phyloP scores from a whole-genome alignment of 2,113 vertebrate species.

The Penelope pileata region DNA sequence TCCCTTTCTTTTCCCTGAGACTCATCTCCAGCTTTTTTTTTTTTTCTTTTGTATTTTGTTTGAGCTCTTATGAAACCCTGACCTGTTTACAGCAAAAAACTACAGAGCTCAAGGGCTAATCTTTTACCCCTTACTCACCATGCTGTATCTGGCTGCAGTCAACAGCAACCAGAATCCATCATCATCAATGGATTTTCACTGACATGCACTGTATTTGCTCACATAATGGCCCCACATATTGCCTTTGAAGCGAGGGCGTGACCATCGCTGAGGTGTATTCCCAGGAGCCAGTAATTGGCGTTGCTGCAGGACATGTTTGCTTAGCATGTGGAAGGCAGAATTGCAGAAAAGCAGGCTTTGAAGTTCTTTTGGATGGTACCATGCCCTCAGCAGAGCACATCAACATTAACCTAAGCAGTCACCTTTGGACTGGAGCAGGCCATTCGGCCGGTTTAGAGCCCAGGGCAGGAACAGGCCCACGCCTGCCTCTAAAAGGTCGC shows the following conservation, averaged over 20 bases:
- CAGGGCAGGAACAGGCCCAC: background rate
- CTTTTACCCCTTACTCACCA: slow-evolving; percentile 5
- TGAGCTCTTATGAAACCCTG: background rate
- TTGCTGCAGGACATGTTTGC: background rate
- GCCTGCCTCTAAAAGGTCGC: background rate
- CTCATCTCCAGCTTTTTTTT: background rate
- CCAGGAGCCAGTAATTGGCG: background rate
- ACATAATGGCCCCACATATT: slow-evolving; percentile 22
- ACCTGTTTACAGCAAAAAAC: background rate
- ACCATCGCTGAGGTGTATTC: background rate
- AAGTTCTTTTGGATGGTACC: background rate
- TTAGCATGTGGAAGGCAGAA: background rate
- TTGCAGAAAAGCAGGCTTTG: slow-evolving; percentile 10
- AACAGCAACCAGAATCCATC: slow-evolving; percentile 39
- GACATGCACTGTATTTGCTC: slow-evolving; percentile 44
- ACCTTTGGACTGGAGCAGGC: background rate
- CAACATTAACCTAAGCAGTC: background rate
- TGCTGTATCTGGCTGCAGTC: background rate
- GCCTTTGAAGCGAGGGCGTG: slow-evolving; percentile 46
- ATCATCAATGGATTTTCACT: slow-evolving; percentile 53
- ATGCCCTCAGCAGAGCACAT: background rate
- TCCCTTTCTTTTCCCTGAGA: background rate
- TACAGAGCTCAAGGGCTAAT: slow-evolving; percentile 15
- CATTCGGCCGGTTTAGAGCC: background rate
- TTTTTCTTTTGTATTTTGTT: background rate